Conservation (phyloP, 1,140 invertebrate genomes). For the Myzus persicae region DNA sequence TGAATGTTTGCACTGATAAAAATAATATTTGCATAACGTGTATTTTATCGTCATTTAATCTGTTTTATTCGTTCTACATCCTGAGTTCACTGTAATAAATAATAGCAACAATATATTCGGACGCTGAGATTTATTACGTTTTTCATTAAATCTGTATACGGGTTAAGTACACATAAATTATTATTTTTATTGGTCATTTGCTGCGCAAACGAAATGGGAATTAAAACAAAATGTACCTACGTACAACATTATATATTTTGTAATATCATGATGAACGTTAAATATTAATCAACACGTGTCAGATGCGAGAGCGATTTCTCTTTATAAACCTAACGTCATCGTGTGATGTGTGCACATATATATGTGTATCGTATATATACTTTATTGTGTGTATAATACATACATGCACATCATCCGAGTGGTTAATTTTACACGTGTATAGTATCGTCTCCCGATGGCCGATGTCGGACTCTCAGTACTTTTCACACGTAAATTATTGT, state of each 20-base stretch:
- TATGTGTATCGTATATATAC: background rate
- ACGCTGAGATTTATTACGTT: background rate
- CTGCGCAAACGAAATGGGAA: background rate
- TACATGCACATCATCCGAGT: background rate
- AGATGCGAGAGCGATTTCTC: constrained; percentile 40
- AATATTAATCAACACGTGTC: constrained; percentile 52
- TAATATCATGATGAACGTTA: constrained; percentile 30
- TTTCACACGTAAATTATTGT: constrained; percentile 45
- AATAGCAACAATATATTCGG: background rate
- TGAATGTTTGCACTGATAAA: background rate
- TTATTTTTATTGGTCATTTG: constrained; percentile 41
- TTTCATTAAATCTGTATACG: background rate
- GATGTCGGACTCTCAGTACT: background rate
- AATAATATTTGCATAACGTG: constrained; percentile 48
- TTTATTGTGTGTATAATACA: background rate
- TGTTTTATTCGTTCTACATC: constrained; percentile 29
- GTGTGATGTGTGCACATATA: background rate
- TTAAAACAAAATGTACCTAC: background rate
- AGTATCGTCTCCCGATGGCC: background rate
- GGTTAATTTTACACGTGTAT: constrained; percentile 47
- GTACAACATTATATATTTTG: background rate
- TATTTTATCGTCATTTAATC: constrained; percentile 32
- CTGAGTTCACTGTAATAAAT: constrained; percentile 8
- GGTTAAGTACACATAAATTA: background rate
- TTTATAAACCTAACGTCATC: background rate